Percentiles rank a stretch among this genome's conserved stretches.
Conservation (phyloP, 2,888 invertebrate genomes). For the Cephalotes varians region DNA sequence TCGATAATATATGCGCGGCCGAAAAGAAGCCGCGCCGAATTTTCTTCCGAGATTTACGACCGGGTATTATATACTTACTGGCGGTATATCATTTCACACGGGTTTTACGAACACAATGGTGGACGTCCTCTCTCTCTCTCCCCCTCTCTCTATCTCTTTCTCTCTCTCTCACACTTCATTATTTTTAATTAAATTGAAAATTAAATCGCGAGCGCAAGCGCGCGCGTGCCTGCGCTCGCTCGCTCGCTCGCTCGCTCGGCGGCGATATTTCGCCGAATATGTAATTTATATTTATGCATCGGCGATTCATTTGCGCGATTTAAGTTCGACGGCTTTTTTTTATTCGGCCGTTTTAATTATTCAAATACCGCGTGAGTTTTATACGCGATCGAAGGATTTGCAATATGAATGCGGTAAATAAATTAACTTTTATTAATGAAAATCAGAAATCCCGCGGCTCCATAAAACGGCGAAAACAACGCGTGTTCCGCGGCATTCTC, state of each 20-base stretch:
- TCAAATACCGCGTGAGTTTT: conserved; percentile 66
- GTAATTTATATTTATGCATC: conserved; percentile 77
- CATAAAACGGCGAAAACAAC: conserved; percentile 65
- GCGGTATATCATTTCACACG: conserved; percentile 71
- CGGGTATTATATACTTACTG: conserved; percentile 72
- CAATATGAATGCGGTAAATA: conserved; percentile 74
- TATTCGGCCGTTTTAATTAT: conserved; percentile 74
- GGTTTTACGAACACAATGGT: conserved; percentile 74
- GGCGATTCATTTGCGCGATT: conserved; percentile 75
- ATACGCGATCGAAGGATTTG: conserved; percentile 69
- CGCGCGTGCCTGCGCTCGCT: conserved; percentile 19
- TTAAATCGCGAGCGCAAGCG: conserved; percentile 68
- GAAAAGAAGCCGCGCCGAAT: conserved; percentile 58
- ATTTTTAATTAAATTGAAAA: conserved; percentile 77
- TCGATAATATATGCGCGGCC: conserved; percentile 37
- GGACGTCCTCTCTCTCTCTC: conserved; percentile 33
- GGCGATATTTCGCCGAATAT: conserved; percentile 70
- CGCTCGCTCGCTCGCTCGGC: conserved; percentile 10
- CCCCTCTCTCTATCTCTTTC: background rate
- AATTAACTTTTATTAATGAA: conserved; percentile 74
- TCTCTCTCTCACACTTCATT: conserved; percentile 60
- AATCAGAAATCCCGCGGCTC: conserved; percentile 71
- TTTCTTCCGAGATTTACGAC: conserved; percentile 70
- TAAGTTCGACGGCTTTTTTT: conserved; percentile 70
- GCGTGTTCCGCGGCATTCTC: conserved; percentile 58